Conservation (phyloP, 2,888 invertebrate genomes). For the Hololepta plana region DNA sequence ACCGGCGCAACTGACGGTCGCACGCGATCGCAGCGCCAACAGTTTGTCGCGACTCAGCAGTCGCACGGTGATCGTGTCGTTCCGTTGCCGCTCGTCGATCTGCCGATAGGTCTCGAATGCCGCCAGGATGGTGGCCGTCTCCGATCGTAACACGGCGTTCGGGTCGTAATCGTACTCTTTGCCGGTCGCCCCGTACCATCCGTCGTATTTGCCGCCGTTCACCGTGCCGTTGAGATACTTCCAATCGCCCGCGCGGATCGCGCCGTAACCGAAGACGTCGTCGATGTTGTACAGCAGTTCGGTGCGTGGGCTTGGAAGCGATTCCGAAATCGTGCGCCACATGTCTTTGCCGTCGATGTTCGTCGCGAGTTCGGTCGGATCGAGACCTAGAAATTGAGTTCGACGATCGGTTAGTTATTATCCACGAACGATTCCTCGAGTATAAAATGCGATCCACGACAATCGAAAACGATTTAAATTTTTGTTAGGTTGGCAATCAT, state of each 20-base stretch:
- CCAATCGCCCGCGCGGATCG: conserved; percentile 40
- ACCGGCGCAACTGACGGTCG: conserved; percentile 14
- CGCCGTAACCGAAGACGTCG: conserved; percentile 33
- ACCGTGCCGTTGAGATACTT: conserved; percentile 42
- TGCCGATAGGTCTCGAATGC: conserved; percentile 30
- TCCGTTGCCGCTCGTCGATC: conserved; percentile 18
- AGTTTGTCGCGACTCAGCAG: conserved; percentile 8
- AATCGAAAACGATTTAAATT: too few species aligned
- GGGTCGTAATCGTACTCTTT: conserved; percentile 26
- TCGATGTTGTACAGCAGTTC: conserved; percentile 42
- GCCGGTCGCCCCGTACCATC: conserved; percentile 29
- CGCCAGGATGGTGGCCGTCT: conserved; percentile 28
- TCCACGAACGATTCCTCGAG: too few species aligned
- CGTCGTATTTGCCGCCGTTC: conserved; percentile 18
- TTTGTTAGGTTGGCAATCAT: too few species aligned
- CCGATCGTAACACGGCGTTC: conserved; percentile 27
- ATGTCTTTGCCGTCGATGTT: conserved; percentile 37
- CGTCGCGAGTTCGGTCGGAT: conserved; percentile 26
- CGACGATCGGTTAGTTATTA: too few species aligned
- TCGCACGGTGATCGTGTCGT: conserved; percentile 1
- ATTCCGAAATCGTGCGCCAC: conserved; percentile 31
- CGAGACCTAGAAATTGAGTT: too few species aligned
- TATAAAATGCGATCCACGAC: too few species aligned
- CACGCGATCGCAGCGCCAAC: conserved; percentile 10
- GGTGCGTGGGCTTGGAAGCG: conserved; percentile 28